phyloP scores from a whole-genome alignment of 2,888 invertebrate species.

The Hydraecia micacea region DNA sequence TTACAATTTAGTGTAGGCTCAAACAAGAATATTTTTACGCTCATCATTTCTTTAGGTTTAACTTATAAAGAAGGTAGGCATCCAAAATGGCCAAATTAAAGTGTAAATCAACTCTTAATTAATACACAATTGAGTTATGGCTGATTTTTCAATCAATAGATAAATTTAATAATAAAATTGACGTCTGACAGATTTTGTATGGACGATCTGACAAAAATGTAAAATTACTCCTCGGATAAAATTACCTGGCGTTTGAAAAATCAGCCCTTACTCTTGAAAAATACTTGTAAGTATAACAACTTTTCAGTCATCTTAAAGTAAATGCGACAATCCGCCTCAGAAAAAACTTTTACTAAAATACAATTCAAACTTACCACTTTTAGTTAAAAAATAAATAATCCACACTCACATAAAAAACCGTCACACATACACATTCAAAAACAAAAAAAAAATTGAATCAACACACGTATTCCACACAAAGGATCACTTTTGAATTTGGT shows the following conservation, averaged over 20 bases:
- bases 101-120: neutral
- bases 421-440: slow-evolving; percentile 52
- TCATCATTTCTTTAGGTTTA: neutral
- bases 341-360: slow-evolving; percentile 20
- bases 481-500: slow-evolving; percentile 59
- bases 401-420: slow-evolving; percentile 44
- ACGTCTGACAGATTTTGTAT: too few species aligned
- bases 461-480: slow-evolving; percentile 62
- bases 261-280: neutral
- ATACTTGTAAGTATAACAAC: neutral
- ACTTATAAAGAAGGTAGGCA: neutral
- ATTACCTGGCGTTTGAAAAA: too few species aligned
- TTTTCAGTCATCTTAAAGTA: slow-evolving; percentile 8
- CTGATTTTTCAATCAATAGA: too few species aligned
- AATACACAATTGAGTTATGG: too few species aligned
- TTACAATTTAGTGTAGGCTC: neutral
- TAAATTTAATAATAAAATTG: too few species aligned
- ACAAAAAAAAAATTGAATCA: slow-evolving; percentile 8
- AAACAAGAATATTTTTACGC: neutral
- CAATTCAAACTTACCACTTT: slow-evolving; percentile 54
- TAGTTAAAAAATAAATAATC: slow-evolving; percentile 40
- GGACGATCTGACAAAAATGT: too few species aligned
- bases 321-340: neutral
- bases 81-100: neutral
- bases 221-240: too few species aligned